phyloP scores from a whole-genome alignment of 2,888 invertebrate species.

The Ferrisia virgata region DNA sequence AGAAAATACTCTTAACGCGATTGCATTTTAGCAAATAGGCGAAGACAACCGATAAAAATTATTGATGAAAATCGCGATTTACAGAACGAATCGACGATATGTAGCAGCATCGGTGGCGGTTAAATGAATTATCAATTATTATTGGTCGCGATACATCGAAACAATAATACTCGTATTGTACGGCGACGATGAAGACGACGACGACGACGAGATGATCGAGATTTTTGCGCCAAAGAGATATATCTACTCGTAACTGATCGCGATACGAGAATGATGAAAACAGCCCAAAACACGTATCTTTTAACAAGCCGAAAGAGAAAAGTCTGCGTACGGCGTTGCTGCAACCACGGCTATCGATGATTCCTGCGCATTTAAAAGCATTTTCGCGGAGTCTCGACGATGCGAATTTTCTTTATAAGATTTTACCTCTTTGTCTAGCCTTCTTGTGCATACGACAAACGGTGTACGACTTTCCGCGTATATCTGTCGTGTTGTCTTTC shows the following conservation, averaged over 20 bases:
- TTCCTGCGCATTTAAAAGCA: constrained; percentile 33
- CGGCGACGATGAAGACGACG: no score
- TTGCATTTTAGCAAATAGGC: not conserved
- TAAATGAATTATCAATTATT: no score
- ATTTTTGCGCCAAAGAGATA: not conserved
- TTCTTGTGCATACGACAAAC: no score
- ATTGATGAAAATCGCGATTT: no score
- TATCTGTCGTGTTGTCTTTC: not conserved
- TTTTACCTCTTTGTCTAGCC: not conserved
- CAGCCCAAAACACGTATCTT: not conserved
- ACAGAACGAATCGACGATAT: no score
- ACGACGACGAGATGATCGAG: no score
- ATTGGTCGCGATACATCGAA: no score
- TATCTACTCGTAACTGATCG: not conserved
- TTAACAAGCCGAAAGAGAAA: not conserved
- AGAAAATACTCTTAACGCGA: not conserved
- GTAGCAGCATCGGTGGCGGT: no score
- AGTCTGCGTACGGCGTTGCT: not conserved
- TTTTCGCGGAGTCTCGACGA: not conserved
- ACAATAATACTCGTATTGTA: no score
- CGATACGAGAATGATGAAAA: not conserved
- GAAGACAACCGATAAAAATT: not conserved
- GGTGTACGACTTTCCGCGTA: not conserved
- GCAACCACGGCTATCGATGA: constrained; percentile 6
- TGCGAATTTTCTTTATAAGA: not conserved